Conservation (phyloP, 2,888 invertebrate species). For the Dorcus parallelipipedus region DNA sequence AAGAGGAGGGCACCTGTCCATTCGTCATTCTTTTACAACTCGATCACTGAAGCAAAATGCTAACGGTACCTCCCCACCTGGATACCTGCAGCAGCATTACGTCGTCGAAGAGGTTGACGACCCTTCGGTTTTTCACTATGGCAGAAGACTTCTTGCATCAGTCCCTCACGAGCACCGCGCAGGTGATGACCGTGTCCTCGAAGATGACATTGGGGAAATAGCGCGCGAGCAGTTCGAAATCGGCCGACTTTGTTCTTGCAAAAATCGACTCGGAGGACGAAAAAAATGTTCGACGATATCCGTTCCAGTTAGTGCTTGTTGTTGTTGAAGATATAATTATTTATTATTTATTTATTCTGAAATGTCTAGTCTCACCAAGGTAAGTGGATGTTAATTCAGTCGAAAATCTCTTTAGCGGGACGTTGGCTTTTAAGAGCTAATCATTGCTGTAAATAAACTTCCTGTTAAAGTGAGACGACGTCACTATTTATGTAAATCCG, state of each 20-base stretch:
- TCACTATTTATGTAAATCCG: no score
- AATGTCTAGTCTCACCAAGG: conserved; percentile 17
- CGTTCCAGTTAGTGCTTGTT: conserved; percentile 13
- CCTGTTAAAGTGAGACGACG: no score
- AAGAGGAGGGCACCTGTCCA: conserved; percentile 20
- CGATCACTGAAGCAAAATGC: conserved; percentile 43
- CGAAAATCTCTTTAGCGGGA: no score
- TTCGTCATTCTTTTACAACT: conserved; percentile 38
- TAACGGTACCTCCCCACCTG: conserved; percentile 46
- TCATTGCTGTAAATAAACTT: no score
- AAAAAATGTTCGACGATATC: no score
- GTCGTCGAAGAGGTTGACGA: conserved; percentile 41
- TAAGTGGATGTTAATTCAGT: conserved; percentile 3
- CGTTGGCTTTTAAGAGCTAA: no score
- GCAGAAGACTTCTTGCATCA: conserved; percentile 41
- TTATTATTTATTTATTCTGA: conserved; percentile 13
- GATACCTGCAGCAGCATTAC: conserved; percentile 41
- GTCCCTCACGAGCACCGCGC: conserved; percentile 42
- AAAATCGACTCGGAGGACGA: no score
- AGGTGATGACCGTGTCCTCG: conserved; percentile 40
- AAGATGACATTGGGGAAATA: conserved; percentile 39
- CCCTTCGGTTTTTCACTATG: conserved; percentile 42
- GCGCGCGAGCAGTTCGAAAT: conserved; percentile 36
- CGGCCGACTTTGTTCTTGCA: no score
- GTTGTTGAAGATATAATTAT: conserved; percentile 11